Evolutionary conservation across 2,888 invertebrate species (phyloP).

Genomic region (Dryomyza anilis): DNA sequence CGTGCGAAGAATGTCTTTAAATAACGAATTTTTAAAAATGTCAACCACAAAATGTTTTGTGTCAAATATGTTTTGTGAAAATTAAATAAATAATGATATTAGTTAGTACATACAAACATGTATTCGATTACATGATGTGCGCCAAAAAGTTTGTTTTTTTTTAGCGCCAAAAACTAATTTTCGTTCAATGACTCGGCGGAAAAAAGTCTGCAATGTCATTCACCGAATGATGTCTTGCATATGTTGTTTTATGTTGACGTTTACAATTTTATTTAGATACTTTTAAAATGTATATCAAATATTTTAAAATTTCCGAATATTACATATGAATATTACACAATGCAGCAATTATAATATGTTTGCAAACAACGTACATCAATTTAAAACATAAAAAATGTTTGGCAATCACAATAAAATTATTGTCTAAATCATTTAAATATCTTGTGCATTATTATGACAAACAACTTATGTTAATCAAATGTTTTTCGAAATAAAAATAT

Average conservation of each 20-base stretch:
- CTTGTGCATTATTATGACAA: too few species aligned
- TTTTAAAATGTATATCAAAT: not conserved
- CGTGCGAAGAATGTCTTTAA: not conserved
- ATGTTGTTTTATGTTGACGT: not conserved
- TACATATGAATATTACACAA: too few species aligned
- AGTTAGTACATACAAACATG: not conserved
- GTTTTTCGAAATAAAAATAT: too few species aligned
- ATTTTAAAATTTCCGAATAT: too few species aligned
- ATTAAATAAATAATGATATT: not conserved
- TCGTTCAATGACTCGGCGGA: conserved; percentile 42
- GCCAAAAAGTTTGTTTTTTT: not conserved
- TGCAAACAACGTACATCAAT: too few species aligned
- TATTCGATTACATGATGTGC: not conserved
- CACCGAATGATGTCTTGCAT: not conserved
- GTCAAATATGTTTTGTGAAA: conserved; percentile 36
- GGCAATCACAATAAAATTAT: too few species aligned
- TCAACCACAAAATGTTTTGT: conserved; percentile 45
- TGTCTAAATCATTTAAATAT: too few species aligned
- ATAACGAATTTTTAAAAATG: not conserved
- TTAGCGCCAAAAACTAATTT: conserved; percentile 39
- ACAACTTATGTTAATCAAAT: too few species aligned
- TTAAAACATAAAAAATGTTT: too few species aligned
- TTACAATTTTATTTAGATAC: not conserved
- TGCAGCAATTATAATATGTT: too few species aligned
- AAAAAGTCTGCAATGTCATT: not conserved